These are phyloP conservation scores for Spongilla lacustris DNA, from an alignment of 37 sponge, comb jelly and placozoan species.

Conservation along the genomic window DNA sequence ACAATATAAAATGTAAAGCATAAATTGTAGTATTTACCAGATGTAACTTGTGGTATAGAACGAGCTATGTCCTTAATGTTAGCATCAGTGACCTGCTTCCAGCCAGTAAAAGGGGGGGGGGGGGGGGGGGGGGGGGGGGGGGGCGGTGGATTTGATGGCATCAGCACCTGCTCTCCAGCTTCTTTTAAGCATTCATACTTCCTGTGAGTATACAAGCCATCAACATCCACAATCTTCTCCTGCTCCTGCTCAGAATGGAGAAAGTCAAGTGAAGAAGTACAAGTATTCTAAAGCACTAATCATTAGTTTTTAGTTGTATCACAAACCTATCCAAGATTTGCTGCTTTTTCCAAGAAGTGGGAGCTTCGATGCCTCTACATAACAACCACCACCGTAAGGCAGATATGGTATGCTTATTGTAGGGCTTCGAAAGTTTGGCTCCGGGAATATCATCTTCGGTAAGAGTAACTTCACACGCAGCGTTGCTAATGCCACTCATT, in stretches of 20 bases:
- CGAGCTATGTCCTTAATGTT: conserved; percentile 26
- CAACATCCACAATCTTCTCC: conserved; percentile 44
- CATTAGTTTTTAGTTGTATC: neutral
- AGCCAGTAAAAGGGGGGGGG: conserved; percentile 52
- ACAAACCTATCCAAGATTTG: conserved; percentile 16
- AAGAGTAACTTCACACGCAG: conserved; percentile 5
- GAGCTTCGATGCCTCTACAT: conserved; percentile 22
- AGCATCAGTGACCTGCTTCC: conserved; percentile 23
- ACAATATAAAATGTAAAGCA: neutral
- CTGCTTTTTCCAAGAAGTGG: conserved; percentile 17
- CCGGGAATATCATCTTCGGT: conserved; percentile 13
- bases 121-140: conserved; percentile 56
- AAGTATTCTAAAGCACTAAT: neutral
- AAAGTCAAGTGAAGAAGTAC: neutral
- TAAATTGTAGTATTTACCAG: conserved; percentile 18
- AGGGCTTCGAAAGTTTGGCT: conserved; percentile 16
- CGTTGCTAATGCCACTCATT: neutral
- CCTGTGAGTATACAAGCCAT: conserved; percentile 55
- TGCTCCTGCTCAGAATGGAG: conserved; percentile 7
- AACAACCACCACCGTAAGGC: conserved; percentile 17
- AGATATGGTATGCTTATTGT: conserved; percentile 14
- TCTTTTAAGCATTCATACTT: conserved; percentile 44
- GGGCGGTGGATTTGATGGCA: neutral
- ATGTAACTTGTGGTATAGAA: conserved; percentile 48
- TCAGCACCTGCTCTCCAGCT: conserved; percentile 24